phyloP scores from a whole-genome alignment of 2,797 vertebrate genomes.

The Sebastes kiyomatsui region DNA sequence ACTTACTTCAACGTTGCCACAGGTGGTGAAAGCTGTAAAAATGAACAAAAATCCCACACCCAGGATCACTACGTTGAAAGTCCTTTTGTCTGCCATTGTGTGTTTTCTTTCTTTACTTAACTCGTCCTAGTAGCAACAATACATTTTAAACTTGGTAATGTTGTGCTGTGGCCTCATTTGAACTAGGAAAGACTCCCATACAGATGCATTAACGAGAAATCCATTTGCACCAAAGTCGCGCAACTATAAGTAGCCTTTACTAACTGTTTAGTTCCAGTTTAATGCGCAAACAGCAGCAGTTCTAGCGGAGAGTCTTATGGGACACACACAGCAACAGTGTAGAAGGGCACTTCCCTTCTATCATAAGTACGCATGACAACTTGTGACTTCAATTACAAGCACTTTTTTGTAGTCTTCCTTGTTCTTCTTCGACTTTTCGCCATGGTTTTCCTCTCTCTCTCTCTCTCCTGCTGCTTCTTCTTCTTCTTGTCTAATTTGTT shows the following conservation, averaged over 20 bases:
- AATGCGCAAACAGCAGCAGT: not conserved
- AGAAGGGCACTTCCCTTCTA: constrained; percentile 32
- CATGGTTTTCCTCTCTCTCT: constrained; percentile 26
- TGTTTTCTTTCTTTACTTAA: not conserved
- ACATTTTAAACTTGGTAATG: constrained; percentile 1
- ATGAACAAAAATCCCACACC: constrained; percentile 84
- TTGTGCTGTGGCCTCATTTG: not conserved
- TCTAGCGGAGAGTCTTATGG: not conserved
- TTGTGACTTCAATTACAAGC: constrained; percentile 78
- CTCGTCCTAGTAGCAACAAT: not conserved
- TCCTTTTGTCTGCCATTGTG: constrained; percentile 81
- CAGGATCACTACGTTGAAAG: constrained; percentile 83
- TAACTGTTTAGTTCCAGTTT: constrained; percentile 27
- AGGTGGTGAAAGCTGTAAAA: constrained; percentile 87
- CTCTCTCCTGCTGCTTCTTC: not conserved
- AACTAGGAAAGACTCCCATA: not conserved
- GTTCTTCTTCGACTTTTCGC: constrained; percentile 8
- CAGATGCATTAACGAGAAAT: not conserved
- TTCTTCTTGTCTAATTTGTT: constrained; percentile 31
- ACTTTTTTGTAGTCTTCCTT: constrained; percentile 23
- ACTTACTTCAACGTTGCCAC: constrained; percentile 86
- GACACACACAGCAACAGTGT: not conserved
- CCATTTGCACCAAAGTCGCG: constrained; percentile 4
- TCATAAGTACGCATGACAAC: constrained; percentile 69
- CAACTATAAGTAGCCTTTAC: constrained; percentile 8